phyloP scores from a whole-genome alignment of 2,797 vertebrate genomes.

The Miichthys miiuy region DNA sequence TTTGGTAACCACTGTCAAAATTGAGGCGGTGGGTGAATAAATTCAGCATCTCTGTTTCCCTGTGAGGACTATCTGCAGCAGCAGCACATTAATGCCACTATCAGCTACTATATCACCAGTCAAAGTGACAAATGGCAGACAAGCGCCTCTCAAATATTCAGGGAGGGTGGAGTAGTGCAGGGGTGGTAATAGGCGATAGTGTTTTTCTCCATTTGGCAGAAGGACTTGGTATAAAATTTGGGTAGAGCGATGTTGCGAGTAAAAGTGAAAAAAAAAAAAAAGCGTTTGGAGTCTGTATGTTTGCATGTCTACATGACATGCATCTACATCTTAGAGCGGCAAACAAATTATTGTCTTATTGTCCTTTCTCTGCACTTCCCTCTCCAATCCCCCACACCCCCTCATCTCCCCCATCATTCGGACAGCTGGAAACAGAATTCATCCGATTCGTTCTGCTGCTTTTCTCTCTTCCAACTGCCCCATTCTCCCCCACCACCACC shows the following conservation, averaged over 20 bases:
- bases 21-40: constrained; percentile 65
- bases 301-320: constrained; percentile 63
- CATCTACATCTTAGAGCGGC: constrained; percentile 69
- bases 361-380: constrained; percentile 66
- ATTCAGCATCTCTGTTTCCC: constrained; percentile 66
- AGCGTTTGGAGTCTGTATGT: constrained; percentile 65
- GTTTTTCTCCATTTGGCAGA: constrained; percentile 66
- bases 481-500: constrained; percentile 48
- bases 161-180: constrained; percentile 67
- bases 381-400: constrained; percentile 26
- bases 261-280: constrained; percentile 49
- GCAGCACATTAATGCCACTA: constrained; percentile 80
- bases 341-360: constrained; percentile 83
- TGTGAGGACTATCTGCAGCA: constrained; percentile 75
- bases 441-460: constrained; percentile 90
- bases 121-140: constrained; percentile 85
- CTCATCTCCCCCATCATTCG: constrained; percentile 74
- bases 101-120: constrained; percentile 85
- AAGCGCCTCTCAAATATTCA: constrained; percentile 82
- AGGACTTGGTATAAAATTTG: constrained; percentile 52
- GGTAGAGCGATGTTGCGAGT: constrained; percentile 31
- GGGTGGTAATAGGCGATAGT: constrained; percentile 59
- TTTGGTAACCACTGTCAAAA: constrained; percentile 66
- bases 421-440: constrained; percentile 89
- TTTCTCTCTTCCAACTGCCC: constrained; percentile 81